Evolutionary conservation across 2,113 vertebrate species (phyloP).

Genomic region (Ranitomeya imitator): DNA sequence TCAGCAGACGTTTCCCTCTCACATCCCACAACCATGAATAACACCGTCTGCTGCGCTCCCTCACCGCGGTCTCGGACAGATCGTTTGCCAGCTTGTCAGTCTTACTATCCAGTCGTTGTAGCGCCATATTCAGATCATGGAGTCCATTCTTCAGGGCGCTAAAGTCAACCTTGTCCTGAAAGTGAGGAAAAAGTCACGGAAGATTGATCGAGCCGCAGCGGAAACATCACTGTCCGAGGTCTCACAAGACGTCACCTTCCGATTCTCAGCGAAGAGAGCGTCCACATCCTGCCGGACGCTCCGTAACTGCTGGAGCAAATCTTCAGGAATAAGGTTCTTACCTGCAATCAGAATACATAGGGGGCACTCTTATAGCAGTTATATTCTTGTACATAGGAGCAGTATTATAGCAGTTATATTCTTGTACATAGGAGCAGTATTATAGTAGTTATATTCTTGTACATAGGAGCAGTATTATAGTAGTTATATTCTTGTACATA

Average conservation of each 20-base stretch:
- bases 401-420: no score
- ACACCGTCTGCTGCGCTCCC: background rate
- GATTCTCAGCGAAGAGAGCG: background rate
- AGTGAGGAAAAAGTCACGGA: background rate
- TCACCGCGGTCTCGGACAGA: slow-evolving; percentile 46
- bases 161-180: slow-evolving; percentile 26
- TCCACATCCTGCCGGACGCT: slow-evolving; percentile 27
- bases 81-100: slow-evolving; percentile 15
- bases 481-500: slow-evolving; percentile 12
- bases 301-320: slow-evolving; percentile 32
- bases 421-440: no score
- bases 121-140: slow-evolving; percentile 16
- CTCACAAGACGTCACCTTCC: background rate
- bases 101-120: slow-evolving; percentile 35
- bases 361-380: no score
- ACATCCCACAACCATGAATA: background rate
- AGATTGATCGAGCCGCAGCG: no score
- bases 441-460: no score
- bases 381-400: no score
- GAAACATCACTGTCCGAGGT: no score
- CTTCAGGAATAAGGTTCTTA: slow-evolving; percentile 29
- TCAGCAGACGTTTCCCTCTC: background rate
- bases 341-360: background rate
- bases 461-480: background rate
- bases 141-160: slow-evolving; percentile 9